Evolutionary conservation across 2,797 vertebrate genomes (phyloP).

Genomic region (Pangasius mekongensis): DNA sequence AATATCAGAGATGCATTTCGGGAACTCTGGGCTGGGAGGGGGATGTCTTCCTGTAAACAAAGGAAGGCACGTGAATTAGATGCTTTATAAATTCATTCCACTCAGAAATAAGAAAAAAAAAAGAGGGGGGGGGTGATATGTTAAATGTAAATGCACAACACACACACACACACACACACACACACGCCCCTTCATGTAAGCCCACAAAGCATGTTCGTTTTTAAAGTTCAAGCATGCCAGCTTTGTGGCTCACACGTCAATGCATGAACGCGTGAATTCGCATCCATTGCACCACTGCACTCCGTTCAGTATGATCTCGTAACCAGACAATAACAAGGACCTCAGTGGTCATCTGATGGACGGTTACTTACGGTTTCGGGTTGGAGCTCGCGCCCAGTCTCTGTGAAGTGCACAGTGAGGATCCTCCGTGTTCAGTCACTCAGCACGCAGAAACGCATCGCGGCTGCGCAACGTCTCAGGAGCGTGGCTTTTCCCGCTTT

Average conservation of each 20-base stretch:
- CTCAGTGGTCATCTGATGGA: not conserved
- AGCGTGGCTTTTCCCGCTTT: slow-evolving; percentile 40
- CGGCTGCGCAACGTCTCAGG: slow-evolving; percentile 49
- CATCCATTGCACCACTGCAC: slow-evolving; percentile 4
- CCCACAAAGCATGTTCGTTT: not conserved
- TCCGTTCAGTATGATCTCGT: not conserved
- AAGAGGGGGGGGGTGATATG: fast-evolving
- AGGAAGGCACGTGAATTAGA: not conserved
- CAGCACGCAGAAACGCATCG: slow-evolving; percentile 44
- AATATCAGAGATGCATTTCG: slow-evolving; percentile 43
- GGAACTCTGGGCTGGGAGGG: slow-evolving; percentile 1
- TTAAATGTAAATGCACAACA: not conserved
- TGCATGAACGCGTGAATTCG: slow-evolving; percentile 3
- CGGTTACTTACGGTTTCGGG: slow-evolving; percentile 46
- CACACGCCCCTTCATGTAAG: not conserved
- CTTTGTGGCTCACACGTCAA: slow-evolving; percentile 5
- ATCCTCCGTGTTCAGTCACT: slow-evolving; percentile 9
- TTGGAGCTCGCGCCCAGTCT: slow-evolving; percentile 19
- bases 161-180: not conserved
- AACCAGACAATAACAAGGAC: not conserved
- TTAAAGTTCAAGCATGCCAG: slow-evolving; percentile 9
- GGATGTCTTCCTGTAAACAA: slow-evolving; percentile 24
- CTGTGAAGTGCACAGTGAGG: slow-evolving; percentile 6
- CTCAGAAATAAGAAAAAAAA: not conserved
- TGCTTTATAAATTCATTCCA: not conserved